Base-by-base conservation (phyloP, 2,888 invertebrate species). In the Copidosoma aretas region DNA sequence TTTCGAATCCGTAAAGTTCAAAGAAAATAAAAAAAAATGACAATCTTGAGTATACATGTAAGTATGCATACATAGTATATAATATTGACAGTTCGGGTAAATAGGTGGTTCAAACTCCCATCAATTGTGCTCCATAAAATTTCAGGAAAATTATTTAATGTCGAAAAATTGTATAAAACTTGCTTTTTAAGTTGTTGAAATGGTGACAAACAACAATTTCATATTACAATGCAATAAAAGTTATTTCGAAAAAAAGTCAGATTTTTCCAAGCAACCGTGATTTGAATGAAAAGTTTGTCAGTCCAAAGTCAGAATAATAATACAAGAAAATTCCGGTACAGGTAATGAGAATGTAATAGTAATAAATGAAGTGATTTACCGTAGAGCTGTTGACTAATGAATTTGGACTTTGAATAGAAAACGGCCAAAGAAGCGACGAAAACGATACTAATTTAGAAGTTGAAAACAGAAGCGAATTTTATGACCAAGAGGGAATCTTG, bases 251-350 rank as follows among this genome's bases (percentile, higher is more conserved):
- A 8, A 8, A 32, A 32, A 32, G 8, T 8, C 32, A 32, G 32
- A 32, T 32, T 32, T 32, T 32, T 32, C 32, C 3, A 5, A 3
- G 8, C 8, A 32, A 8, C 32, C 32, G 32, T 32, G 8, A 32
- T 8, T 46, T 46, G 43, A 46, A 46, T 46, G 43, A 46, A 15
- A 46, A 52, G n/a, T 21, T 52, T 19, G 14, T 21, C 52, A 21
- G 12, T 2, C 19, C 14, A 22, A 59, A 71, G 54, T 39, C 73
- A 76, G 76, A 71, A 75, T 74, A 74, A 68, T 72, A 71, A 73
- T 64, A 68, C 67, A 67, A 62, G 73, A 65, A 67, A 72, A 71
- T 53, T 72, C 64, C 61, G 61, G 68, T 52, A 64, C 70, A 75
- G 76, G 77, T 77, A 68, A 74, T 60, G 14, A 14, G 12, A 56